Percentiles rank a stretch among this genome's conserved stretches.
Evolutionary conservation across 2,797 vertebrate species (phyloP).

Genomic region (Vipera latastei): DNA sequence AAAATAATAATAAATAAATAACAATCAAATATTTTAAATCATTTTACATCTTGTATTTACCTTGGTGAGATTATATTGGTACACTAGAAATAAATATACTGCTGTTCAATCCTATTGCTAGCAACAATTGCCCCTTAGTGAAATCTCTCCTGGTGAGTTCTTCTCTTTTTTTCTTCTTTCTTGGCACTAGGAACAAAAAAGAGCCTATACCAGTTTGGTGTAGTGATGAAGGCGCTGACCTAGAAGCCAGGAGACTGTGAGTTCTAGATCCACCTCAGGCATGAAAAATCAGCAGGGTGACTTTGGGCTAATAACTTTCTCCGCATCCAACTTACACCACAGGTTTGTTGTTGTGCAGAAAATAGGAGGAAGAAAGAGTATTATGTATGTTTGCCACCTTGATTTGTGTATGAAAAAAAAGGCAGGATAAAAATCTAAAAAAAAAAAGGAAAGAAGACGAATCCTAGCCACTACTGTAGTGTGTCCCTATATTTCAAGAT

Average conservation of each 20-base stretch:
- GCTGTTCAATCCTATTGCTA: not conserved
- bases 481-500: not conserved
- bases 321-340: not conserved
- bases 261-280: not conserved
- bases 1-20: not conserved
- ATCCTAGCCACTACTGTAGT: not conserved
- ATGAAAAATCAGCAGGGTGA: not conserved
- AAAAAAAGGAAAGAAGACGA: not conserved
- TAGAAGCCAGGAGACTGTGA: not conserved
- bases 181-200: not conserved
- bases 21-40: not conserved
- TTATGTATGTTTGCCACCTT: not conserved
- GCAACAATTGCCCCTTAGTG: not conserved
- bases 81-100: not conserved
- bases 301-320: not conserved
- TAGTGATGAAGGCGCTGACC: not conserved
- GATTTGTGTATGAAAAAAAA: not conserved
- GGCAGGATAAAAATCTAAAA: not conserved
- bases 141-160: not conserved
- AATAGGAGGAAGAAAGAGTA: not conserved
- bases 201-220: not conserved
- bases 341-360: not conserved
- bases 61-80: not conserved
- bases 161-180: not conserved
- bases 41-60: not conserved